Base-by-base conservation (phyloP, 92 coral and sea anemone species). In the Palythoa heliodiscus region DNA sequence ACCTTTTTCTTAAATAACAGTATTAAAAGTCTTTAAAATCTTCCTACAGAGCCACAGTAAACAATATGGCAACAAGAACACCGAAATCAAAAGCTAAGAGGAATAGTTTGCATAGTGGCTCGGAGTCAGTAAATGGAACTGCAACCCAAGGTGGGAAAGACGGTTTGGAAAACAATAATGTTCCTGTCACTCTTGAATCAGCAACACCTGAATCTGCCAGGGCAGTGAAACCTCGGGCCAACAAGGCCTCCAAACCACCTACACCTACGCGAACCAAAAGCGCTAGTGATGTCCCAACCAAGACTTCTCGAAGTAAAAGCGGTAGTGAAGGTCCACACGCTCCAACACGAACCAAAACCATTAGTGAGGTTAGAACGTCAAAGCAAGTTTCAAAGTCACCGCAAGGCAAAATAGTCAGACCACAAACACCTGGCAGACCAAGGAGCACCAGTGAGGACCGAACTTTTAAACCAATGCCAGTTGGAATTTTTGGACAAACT, bases 21-120 rank as follows among this genome's bases (percentile, higher is more conserved):
- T 5, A 43, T 5, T 5, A 43, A 43, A 43, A 43, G 50, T 43
- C 50, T 43, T 43, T 6, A 43, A 5, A 43, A 63, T 63, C 69
- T n/a, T 37, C 7, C 25, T 69, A 40, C 71, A 77, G 72, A 63
- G 6, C 58, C 60, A 12, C 15, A 25, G 52, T 40, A 11, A 24
- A 8, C 16, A 66, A 7, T 47, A 80, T 80, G 84, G 84, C 84
- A 15, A 43, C 84, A 22, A 66, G 23, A 66, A 68, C 73, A 66
- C 81, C 66, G 25, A 53, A 2, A 9, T 76, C 24, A 2, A 76
- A 29, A 3, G 24, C 10, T 25, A 25, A 22, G 24, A 80, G 29
- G 57, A 24, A 47, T 38, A 67, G 29, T 22, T 5, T 50, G 23
- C 84, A 64, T 1, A 70, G 48, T 6, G 60, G 52, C 7, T 40